phyloP scores from a whole-genome alignment of 1,140 invertebrate species.

The Plodia interpunctella region DNA sequence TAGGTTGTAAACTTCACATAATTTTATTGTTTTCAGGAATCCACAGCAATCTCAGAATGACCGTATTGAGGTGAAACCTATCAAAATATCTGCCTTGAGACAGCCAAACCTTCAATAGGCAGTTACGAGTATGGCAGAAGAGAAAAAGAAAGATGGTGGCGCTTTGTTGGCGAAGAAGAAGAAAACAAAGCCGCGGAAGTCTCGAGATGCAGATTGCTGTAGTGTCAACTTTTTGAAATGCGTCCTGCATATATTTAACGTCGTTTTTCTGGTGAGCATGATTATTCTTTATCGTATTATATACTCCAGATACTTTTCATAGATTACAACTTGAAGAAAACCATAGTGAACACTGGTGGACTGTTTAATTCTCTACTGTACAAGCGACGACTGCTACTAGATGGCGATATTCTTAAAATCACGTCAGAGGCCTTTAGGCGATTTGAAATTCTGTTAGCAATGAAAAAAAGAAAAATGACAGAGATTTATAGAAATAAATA shows the following conservation, averaged over 20 bases:
- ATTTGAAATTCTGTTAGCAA: too few species aligned
- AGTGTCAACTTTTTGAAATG: conserved; percentile 87
- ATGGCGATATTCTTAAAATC: too few species aligned
- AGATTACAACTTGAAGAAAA: too few species aligned
- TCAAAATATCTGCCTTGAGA: neutral
- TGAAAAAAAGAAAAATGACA: too few species aligned
- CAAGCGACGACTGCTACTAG: too few species aligned
- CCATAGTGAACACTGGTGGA: too few species aligned
- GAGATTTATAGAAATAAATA: too few species aligned
- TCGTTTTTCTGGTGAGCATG: conserved; percentile 85
- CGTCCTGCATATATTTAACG: conserved; percentile 87
- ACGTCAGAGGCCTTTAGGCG: too few species aligned
- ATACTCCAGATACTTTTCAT: too few species aligned
- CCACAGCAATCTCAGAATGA: conserved; percentile 14
- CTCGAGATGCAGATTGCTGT: conserved; percentile 84
- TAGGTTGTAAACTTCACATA: neutral
- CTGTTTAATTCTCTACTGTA: too few species aligned
- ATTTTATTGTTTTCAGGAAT: neutral
- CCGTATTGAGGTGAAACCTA: conserved; percentile 16
- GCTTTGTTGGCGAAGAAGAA: conserved; percentile 62
- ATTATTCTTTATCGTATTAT: neutral
- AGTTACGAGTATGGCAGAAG: conserved; percentile 53
- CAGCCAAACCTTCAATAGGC: neutral
- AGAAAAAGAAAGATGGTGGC: conserved; percentile 63
- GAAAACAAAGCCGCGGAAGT: conserved; percentile 71